These are phyloP conservation scores for Aldrovandia affinis DNA, from an alignment of 2,797 vertebrate genomes.

Conservation along the genomic window DNA sequence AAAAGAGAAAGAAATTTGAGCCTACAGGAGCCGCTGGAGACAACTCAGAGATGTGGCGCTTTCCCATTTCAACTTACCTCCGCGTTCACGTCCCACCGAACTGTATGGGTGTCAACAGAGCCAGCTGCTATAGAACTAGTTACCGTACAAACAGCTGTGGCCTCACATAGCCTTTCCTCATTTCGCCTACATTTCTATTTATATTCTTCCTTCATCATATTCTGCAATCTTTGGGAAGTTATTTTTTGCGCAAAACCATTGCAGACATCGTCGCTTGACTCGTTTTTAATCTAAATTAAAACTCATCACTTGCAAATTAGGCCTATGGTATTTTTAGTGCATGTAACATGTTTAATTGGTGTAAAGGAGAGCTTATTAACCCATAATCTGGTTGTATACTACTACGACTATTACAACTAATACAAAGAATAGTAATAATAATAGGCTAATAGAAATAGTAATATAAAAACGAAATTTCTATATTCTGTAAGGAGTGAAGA, in stretches of 20 bases:
- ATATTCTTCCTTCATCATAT: not conserved
- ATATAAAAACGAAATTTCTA: too few species aligned
- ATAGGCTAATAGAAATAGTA: too few species aligned
- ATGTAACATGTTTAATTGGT: not conserved
- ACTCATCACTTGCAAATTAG: not conserved
- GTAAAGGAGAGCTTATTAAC: not conserved
- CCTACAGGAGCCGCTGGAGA: not conserved
- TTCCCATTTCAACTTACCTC: not conserved
- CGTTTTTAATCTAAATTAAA: not conserved
- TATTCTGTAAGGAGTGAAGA: too few species aligned
- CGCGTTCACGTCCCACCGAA: not conserved
- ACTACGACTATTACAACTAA: too few species aligned
- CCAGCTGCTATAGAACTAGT: not conserved
- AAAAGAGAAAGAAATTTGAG: not conserved
- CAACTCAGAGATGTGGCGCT: not conserved
- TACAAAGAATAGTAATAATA: too few species aligned
- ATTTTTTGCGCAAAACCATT: not conserved
- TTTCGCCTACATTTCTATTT: not conserved
- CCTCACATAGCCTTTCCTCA: not conserved
- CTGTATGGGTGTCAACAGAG: not conserved
- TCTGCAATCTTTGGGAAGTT: not conserved
- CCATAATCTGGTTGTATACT: too few species aligned
- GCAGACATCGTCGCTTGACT: not conserved
- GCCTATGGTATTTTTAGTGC: not conserved
- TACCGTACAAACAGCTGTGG: not conserved